Evolutionary conservation across 2,113 vertebrate genomes (phyloP).

Genomic region (Alethe castanea): DNA sequence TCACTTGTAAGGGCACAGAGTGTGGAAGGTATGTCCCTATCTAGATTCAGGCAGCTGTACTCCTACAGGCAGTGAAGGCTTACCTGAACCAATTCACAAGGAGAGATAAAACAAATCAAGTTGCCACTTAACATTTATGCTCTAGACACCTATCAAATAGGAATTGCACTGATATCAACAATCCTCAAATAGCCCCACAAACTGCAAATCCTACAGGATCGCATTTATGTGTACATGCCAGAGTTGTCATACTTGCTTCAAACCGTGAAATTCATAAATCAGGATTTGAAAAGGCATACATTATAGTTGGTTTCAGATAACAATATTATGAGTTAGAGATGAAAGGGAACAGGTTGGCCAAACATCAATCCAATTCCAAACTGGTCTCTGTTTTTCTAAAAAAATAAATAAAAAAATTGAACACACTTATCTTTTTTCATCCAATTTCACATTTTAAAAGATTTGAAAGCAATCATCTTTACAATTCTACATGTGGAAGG

Average conservation of each 20-base stretch:
- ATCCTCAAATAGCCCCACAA: background rate
- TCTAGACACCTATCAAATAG: background rate
- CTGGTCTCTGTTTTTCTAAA: background rate
- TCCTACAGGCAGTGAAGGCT: background rate
- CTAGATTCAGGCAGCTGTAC: background rate
- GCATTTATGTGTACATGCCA: background rate
- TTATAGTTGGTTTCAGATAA: conserved; percentile 48
- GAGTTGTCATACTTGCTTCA: conserved; percentile 40
- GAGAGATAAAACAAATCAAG: background rate
- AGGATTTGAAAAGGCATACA: conserved; percentile 36
- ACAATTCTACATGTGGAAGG: background rate
- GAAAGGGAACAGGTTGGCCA: conserved; percentile 42
- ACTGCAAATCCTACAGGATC: background rate
- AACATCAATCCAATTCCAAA: conserved; percentile 39
- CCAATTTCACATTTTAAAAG: conserved; percentile 26
- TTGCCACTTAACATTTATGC: background rate
- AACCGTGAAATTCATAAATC: conserved; percentile 10
- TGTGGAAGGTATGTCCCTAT: background rate
- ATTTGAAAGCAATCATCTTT: background rate
- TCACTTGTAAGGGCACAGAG: background rate
- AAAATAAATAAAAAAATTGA: background rate
- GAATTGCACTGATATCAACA: background rate
- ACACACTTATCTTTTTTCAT: background rate
- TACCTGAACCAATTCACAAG: background rate
- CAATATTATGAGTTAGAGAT: conserved; percentile 40